Base-by-base conservation (phyloP, 2,113 vertebrate genomes). In the Emydocephalus ijimae region DNA sequence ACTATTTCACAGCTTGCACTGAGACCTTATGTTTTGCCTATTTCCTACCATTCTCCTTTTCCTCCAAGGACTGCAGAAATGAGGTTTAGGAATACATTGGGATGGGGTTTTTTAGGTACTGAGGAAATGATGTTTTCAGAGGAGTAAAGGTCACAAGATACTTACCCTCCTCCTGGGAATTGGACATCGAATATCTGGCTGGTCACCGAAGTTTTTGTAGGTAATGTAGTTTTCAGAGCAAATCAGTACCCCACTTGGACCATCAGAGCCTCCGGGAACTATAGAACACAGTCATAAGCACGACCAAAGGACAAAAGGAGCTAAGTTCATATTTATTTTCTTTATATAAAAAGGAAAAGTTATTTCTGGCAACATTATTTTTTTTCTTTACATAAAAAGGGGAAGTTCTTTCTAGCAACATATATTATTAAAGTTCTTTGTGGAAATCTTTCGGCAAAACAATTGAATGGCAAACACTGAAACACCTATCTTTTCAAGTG, bases 201-300 rank as follows among this genome's bases (percentile, higher is more conserved):
- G 99, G 96, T 99, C 99, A 92, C 99, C 99, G 23, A 99, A 99
- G 93, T 99, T 99, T 96, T 99, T 99, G 85, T 99, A 99, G 10
- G 99, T 99, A 95, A 99, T 99, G 85, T 99, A 99, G 95, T 99
- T 99, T 97, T 99, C 99, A 26, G 99, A 99, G 95, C 99, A 99
- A 94, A 99, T 99, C 89, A 99, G 98, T 55, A 99, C 99, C 21
- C 99, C 99, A 0, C 99, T 99, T 50, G 99, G 99, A 5, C 99
- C 99, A 94, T 99, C 99, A 21, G 99, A 99, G 86, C 99, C 99
- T 89, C 99, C 99, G n/a, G 99, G 99, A 94, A 99, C 99, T 99
- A 94, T 14, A 57, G 95, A 2, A 94, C 8, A 94, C 57, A 0
- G 94, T 3, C 89, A 93, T 14, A 0, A 26, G 57, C 23, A 59